Evolutionary conservation across 2,113 vertebrate genomes (phyloP), one percentile per base, ranked within the genome.

Genomic region (Tapirus terrestris): DNA sequence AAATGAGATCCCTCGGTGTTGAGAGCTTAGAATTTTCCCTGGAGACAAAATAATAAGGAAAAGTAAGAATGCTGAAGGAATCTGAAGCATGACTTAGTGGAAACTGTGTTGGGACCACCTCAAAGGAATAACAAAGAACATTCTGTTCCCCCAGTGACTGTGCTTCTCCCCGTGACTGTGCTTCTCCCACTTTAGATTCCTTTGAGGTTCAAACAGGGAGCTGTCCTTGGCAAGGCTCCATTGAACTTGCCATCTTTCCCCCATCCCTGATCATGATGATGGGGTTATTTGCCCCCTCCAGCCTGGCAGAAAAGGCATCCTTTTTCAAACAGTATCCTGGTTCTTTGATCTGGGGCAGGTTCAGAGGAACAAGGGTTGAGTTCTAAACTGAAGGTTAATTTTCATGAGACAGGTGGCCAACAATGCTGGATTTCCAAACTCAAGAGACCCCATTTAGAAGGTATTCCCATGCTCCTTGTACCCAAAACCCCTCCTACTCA

Each of bases 61-160:
- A 87, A 94, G 27, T 87, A 96, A 96, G 79, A 94, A 96, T 73
- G 93, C 76, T 90, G 36, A 60, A 97, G 79, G 95, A 98, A 98
- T 98, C 56, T 27, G 23, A 97, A 93, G 83, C 86, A 95, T 73
- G 63, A 61, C 85, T 95, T 96, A 97, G 89, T 93, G 89, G 93
- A 92, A 95, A 97, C 63, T 91, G 89, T 89, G 93, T 86, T 97
- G 93, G 82, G 93, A 91, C 84, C 79, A 72, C 96, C 93, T 95
- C 83, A 93, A 95, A 98, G 70, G 79, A 97, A 96, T 39, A 96
- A 85, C 53, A 96, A 95, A 97, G 93, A 79, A 68, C 79, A 51
- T 91, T 94, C 92, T 96, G 39, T 70, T 84, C 65, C 73, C 68
- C 51, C 73, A 6, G 3, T 60, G 92, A 77, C 83, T 82, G 25